Evolutionary conservation across 1,140 invertebrate species (phyloP), one percentile per base, ranked within the genome.

Genomic region (Conus ventricosus): DNA sequence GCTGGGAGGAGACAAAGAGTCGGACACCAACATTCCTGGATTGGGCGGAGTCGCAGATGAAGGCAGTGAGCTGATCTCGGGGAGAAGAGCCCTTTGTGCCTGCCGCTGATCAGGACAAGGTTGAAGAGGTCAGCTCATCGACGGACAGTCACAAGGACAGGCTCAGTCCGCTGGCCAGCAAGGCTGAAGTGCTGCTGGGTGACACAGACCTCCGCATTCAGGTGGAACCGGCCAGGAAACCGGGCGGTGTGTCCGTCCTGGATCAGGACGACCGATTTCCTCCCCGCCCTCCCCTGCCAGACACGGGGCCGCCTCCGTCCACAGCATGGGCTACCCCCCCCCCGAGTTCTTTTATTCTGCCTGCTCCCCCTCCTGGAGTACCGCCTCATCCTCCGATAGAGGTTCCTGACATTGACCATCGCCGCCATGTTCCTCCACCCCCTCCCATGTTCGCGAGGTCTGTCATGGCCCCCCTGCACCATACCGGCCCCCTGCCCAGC

Each of bases 181-280:
- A 60, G 60, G 85, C 60, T 39, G 86, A 84, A 63, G 80, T 23
- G n/a, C 25, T 85, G 54, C 51, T 83, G 25, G 51, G 20, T 23
- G 54, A 84, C n/a, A 88, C 87, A 80, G 89, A 90, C 88, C 88
- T 87, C 86, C 67, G 84, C 11, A 82, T 85, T 6, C 57, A 60
- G 4, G 57, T 8, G 15, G 57, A 60, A 8, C 85, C 76, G 17
- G n/a, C 63, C 57, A 88, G 25, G 7, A 88, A 71, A 60, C 57
- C n/a, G 11, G 25, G 7, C 27, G 84, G 8, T 80, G 7, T 57
- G 5, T 23, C 87, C 5, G 11, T 88, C 27, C 85, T 88, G 15
- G 88, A 88, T 78, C 90, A 78, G 86, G 88, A 84, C 87, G 81
- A 78, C 85, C 88, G 87, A 81, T 86, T 75, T 80, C 87, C 81